Evolutionary conservation across 2,888 invertebrate species (phyloP).

Genomic region (Pocota personata): DNA sequence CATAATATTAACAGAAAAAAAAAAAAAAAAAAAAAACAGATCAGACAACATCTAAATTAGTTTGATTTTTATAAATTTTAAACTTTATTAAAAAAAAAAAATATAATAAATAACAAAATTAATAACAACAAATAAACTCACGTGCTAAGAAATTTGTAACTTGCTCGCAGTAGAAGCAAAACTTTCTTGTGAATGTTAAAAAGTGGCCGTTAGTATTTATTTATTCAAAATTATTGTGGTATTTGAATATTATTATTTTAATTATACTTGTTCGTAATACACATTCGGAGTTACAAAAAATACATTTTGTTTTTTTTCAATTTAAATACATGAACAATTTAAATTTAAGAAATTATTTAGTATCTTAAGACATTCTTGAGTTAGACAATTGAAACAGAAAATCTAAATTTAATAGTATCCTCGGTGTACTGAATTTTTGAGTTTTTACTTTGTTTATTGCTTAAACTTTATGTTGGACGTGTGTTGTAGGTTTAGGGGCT

Average conservation of each 20-base stretch:
- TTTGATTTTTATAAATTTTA: conserved; percentile 52
- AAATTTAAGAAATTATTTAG: conserved; percentile 25
- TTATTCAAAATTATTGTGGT: conserved; percentile 52
- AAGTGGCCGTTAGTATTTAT: conserved; percentile 75
- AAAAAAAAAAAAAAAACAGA: no score
- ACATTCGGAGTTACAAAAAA: conserved; percentile 37
- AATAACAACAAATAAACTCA: conserved; percentile 76
- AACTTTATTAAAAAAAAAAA: conserved; percentile 73
- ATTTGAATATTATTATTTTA: conserved; percentile 43
- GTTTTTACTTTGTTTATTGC: conserved; percentile 55
- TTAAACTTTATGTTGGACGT: conserved; percentile 63
- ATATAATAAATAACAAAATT: conserved; percentile 75
- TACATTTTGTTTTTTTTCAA: background rate
- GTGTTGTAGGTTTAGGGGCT: conserved; percentile 55
- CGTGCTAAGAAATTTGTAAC: conserved; percentile 74
- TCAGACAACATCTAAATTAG: conserved; percentile 70
- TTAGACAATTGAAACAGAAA: conserved; percentile 29
- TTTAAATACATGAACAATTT: conserved; percentile 42
- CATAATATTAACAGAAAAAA: conserved; percentile 45
- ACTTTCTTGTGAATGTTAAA: conserved; percentile 65
- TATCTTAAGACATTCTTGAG: conserved; percentile 32
- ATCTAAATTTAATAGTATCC: conserved; percentile 36
- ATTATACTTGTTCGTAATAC: conserved; percentile 32
- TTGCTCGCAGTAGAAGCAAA: conserved; percentile 74
- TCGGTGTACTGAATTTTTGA: conserved; percentile 33